Base-by-base conservation (phyloP, 2,797 vertebrate species). In the Bufotes viridis region DNA sequence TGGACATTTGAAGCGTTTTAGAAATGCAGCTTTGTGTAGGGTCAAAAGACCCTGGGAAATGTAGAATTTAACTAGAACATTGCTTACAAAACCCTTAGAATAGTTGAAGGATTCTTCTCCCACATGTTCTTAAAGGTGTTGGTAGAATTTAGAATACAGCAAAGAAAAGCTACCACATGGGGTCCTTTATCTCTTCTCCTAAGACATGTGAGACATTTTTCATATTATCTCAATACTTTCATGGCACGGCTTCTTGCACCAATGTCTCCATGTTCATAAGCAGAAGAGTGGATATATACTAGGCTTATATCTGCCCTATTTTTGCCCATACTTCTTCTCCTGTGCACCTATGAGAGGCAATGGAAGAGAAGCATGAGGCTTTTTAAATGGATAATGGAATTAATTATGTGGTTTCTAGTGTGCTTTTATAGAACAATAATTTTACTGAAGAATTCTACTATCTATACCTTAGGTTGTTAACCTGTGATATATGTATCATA, bases 11-110 rank as follows among this genome's bases (percentile, higher is more conserved):
- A 69, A 67, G 49, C 7, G 51, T 87, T 87, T 58, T 78, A 81
- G 69, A 87, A 87, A 67, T 34, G 20, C 74, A 78, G 34, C 80
- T 76, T 74, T 63, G 72, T 76, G 18, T 55, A 29, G 69, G 87
- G 83, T 89, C 84, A 89, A 86, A 89, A 89, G 78, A 89, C 69
- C 83, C 84, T 89, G 87, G 84, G 87, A 85, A 88, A 81, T 67
- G 78, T 69, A 74, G 60, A 74, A 26, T 89, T 61, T 72, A 15
- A 65, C 69, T 67, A 76, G 69, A 85, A 89, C 87, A 89, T 81
- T 86, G 42, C 80, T 84, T 67, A 61, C 72, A 85, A 80, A 81
- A 34, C 49, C 60, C 12, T 51, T 76, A n/a, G 5, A 76, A 76
- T n/a, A 76, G 49, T 51, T 76, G 74, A 76, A 76, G 49, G 49